These are phyloP conservation scores for Tragelaphus scriptus DNA, from an alignment of 2,113 vertebrate species.

Conservation along the genomic window DNA sequence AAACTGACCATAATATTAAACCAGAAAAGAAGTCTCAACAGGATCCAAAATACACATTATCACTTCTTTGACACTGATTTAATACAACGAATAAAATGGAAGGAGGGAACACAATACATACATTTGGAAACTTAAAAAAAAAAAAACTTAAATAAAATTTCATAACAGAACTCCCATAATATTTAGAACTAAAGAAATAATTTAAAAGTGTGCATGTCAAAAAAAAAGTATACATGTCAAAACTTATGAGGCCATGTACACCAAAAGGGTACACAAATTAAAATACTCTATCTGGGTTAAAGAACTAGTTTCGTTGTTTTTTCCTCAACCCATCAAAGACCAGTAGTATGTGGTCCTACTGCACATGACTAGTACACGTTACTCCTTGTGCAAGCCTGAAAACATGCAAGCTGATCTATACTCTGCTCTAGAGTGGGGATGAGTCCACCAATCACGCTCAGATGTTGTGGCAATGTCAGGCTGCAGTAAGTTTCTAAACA, in stretches of 20 bases:
- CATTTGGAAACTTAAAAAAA: background rate
- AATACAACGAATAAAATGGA: background rate
- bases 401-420: background rate
- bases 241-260: background rate
- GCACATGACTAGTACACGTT: background rate
- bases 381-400: background rate
- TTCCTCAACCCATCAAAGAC: background rate
- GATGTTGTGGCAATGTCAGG: background rate
- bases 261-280: background rate
- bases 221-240: background rate
- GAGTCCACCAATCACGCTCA: background rate
- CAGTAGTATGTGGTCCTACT: background rate
- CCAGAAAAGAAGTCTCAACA: background rate
- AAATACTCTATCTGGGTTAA: background rate
- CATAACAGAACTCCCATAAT: background rate
- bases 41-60: background rate
- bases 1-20: background rate
- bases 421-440: background rate
- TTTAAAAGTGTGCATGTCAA: background rate
- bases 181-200: background rate
- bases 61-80: background rate
- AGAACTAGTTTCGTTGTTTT: background rate
- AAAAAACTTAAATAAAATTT: background rate
- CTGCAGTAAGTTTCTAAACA: background rate
- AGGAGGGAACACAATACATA: background rate